Evolutionary conservation across 2,888 invertebrate species (phyloP).

Genomic region (Clistopyga incitator): DNA sequence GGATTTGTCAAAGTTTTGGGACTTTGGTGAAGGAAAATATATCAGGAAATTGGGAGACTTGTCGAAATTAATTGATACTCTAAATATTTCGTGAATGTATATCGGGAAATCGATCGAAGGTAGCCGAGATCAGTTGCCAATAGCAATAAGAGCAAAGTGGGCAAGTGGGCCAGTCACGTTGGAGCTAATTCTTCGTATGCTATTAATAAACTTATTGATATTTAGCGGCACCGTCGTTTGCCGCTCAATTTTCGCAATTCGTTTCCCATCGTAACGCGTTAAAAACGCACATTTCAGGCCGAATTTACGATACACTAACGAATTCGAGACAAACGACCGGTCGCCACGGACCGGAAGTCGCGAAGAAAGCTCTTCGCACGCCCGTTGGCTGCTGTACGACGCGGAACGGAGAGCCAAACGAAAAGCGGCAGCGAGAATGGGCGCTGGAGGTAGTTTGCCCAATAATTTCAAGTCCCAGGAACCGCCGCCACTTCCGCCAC

Average conservation of each 20-base stretch:
- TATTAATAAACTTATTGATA: constrained; percentile 63
- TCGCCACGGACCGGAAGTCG: constrained; percentile 42
- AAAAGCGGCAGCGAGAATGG: constrained; percentile 72
- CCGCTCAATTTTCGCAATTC: constrained; percentile 17
- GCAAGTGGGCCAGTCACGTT: constrained; percentile 62
- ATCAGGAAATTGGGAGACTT: neutral
- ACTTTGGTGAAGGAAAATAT: neutral
- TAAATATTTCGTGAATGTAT: constrained; percentile 6
- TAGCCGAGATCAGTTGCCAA: constrained; percentile 60
- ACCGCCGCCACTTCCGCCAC: constrained; percentile 74
- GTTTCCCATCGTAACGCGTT: neutral
- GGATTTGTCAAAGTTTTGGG: no score
- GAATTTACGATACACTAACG: constrained; percentile 48
- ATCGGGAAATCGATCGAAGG: constrained; percentile 36
- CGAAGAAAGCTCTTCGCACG: constrained; percentile 29
- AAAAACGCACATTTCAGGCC: constrained; percentile 30
- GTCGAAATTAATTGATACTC: neutral
- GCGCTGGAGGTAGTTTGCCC: constrained; percentile 75
- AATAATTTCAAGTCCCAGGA: constrained; percentile 69
- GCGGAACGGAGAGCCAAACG: neutral
- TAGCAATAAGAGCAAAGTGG: constrained; percentile 56
- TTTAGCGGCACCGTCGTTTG: constrained; percentile 1
- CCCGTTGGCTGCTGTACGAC: neutral
- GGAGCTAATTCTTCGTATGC: constrained; percentile 46
- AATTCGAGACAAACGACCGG: constrained; percentile 57